Base-by-base conservation (phyloP, 2,113 vertebrate species). In the Engraulis encrasicolus region DNA sequence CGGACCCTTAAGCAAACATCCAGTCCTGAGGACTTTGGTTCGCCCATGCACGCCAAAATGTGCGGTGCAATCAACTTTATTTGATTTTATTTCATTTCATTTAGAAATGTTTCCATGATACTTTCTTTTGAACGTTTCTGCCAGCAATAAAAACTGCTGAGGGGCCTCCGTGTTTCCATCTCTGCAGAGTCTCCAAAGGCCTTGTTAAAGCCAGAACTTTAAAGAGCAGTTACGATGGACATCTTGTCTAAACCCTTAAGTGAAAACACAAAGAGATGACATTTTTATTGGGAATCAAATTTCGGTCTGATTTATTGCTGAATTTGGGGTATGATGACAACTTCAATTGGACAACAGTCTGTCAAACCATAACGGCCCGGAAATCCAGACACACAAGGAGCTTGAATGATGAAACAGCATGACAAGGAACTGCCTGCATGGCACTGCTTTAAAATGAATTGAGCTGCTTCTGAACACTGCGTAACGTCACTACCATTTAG, bases 1-100 rank as follows among this genome's bases (percentile, higher is more conserved):
- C 66, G 45, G 85, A 83, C 40, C 40, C 78, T 27, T 80, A 80
- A 45, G 12, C 78, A 45, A 45, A 80, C 49, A 88, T 82, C 81
- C 81, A 71, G 54, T 34, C 54, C 79, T 66, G 27, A 15, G 61
- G 27, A 71, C 61, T 34, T 66, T 27, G 40, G 40, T 66, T 66
- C n/a, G n/a, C 27, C 15, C 37, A 0, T 18, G 40, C 78, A 48
- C 80, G 54, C 31, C 50, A 79, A 27, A 74, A n/a, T n/a, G n/a
- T n/a, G n/a, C n/a, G 78, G 40, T 27, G 27, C 61, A 83, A 54
- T 50, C 52, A 23, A 79, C 50, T 88, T 84, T 80, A 81, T 61
- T 83, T 31, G 18, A 37, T 50, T 85, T 81, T 6, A 36, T 74
- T 82, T 77, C 18, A 40, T 50, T 82, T 77, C 18, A 40, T 50